phyloP scores from a whole-genome alignment of 2,113 vertebrate species.

The Pterocles orientalis region DNA sequence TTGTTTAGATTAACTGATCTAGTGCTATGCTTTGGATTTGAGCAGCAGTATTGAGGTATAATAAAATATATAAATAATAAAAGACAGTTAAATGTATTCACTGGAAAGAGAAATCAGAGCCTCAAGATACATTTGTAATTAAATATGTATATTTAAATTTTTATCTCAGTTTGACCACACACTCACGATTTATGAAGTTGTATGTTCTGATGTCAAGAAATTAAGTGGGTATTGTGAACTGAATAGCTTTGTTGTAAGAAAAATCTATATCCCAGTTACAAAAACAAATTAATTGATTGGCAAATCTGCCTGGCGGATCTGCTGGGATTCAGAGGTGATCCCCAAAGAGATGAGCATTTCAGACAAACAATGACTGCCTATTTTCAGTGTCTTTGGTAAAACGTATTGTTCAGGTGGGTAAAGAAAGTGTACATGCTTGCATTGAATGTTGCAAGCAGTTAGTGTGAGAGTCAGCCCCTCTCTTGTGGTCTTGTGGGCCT shows the following conservation, averaged over 20 bases:
- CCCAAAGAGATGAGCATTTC: background rate
- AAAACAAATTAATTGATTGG: background rate
- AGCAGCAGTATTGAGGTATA: fast-evolving
- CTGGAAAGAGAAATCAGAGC: background rate
- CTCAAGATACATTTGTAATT: background rate
- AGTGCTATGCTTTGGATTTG: background rate
- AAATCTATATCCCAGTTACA: background rate
- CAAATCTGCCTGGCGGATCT: background rate
- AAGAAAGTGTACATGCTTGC: background rate
- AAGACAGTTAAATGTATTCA: background rate
- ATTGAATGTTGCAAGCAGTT: background rate
- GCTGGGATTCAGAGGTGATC: background rate
- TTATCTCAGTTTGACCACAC: background rate
- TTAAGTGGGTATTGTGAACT: background rate
- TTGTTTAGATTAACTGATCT: background rate
- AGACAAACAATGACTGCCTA: background rate
- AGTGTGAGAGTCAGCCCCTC: background rate
- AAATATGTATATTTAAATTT: background rate
- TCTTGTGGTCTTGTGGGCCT: background rate
- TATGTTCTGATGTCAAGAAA: background rate
- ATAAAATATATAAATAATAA: too few relatives aligned
- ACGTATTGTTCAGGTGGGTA: background rate
- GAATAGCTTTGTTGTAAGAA: background rate
- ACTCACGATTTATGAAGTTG: background rate
- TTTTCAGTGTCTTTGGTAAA: background rate